These are phyloP conservation scores for Oncopeltus fasciatus DNA, from an alignment of 1,140 invertebrate genomes.

Conservation along the genomic window DNA sequence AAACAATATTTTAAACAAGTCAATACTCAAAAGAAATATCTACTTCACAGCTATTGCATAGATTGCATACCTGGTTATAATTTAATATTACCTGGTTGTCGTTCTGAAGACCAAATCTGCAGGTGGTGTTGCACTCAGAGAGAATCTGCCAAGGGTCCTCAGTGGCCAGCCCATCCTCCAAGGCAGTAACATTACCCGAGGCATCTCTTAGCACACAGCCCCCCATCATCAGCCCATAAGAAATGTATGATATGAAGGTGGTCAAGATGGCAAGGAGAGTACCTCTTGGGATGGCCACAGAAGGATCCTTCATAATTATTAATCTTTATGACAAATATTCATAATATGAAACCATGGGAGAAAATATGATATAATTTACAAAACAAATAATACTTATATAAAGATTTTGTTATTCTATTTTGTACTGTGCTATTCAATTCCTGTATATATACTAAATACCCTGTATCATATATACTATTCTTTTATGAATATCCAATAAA, in stretches of 20 bases:
- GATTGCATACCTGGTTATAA: too few relatives aligned
- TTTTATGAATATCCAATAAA: too few relatives aligned
- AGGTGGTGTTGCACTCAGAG: constrained; percentile 25
- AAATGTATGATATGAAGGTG: constrained; percentile 38
- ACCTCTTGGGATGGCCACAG: constrained; percentile 39
- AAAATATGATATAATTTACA: too few relatives aligned
- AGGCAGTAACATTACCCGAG: constrained; percentile 28
- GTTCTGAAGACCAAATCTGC: constrained; percentile 33
- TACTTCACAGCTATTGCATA: too few relatives aligned
- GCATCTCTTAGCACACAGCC: constrained; percentile 31
- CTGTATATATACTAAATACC: too few relatives aligned
- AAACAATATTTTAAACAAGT: too few relatives aligned
- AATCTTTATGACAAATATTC: too few relatives aligned
- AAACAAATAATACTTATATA: too few relatives aligned
- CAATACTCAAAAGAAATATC: not conserved
- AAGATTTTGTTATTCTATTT: too few relatives aligned
- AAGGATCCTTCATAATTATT: constrained; percentile 32
- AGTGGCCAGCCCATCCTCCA: constrained; percentile 11
- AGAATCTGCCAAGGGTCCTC: constrained; percentile 14
- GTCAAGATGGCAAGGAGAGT: constrained; percentile 41
- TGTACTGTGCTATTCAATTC: too few relatives aligned
- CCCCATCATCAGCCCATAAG: constrained; percentile 36
- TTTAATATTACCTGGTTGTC: constrained; percentile 30
- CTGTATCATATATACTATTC: too few relatives aligned
- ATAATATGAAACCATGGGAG: too few relatives aligned